A percentile compares a stretch with the other conserved stretches of the same genome.
Conservation (phyloP, 23 tunicate genomes). For the Trididemnum miniatum region DNA sequence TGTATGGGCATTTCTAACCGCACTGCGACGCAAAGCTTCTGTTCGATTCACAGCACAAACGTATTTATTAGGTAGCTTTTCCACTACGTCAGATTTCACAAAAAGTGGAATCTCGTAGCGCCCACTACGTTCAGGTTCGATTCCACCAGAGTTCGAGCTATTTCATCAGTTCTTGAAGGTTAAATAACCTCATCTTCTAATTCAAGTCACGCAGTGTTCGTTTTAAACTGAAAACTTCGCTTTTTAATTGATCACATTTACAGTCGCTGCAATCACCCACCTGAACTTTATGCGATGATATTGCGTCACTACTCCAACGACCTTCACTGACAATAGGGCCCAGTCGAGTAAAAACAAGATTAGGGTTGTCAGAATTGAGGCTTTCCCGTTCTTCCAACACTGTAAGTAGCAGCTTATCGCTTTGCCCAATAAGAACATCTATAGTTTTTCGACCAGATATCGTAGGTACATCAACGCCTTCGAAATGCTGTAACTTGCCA, state of each 20-base stretch:
- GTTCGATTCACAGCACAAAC: too few relatives aligned
- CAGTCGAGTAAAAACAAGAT: not conserved
- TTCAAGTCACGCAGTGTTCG: not conserved
- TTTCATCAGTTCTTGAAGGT: slow-evolving; percentile 2
- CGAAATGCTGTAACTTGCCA: not conserved
- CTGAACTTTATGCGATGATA: not conserved
- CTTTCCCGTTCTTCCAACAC: not conserved
- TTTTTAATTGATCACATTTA: not conserved
- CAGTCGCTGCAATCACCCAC: not conserved
- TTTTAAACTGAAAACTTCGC: not conserved
- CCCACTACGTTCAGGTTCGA: not conserved
- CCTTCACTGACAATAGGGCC: not conserved
- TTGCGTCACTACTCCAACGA: not conserved
- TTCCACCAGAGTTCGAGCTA: not conserved
- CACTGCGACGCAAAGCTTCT: too few relatives aligned
- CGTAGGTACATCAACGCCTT: not conserved
- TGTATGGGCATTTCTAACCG: too few relatives aligned
- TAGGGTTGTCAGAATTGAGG: not conserved
- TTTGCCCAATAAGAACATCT: not conserved
- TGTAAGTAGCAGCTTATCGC: not conserved
- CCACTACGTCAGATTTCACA: too few relatives aligned
- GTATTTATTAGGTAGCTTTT: too few relatives aligned
- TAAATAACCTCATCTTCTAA: not conserved
- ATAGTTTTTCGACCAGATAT: not conserved
- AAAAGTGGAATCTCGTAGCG: too few relatives aligned